Conservation (phyloP, 2,113 vertebrate species). For the Prolemur simus region DNA sequence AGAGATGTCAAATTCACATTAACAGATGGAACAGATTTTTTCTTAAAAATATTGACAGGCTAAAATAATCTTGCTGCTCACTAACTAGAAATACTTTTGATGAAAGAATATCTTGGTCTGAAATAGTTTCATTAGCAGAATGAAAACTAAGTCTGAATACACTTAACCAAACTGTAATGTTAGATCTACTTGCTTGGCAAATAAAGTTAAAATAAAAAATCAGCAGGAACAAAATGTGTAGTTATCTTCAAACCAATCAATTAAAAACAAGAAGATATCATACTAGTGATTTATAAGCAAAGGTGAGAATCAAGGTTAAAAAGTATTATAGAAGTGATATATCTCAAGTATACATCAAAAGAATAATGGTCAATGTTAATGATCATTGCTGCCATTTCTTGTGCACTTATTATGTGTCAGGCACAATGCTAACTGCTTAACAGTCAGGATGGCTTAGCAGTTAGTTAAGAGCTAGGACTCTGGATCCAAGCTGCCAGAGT, state of each 20-base stretch:
- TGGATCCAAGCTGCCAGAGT: too few species aligned
- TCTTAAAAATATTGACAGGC: conserved; percentile 15
- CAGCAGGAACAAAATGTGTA: background rate
- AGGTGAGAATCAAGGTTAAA: background rate
- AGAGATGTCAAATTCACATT: background rate
- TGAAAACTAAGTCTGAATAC: background rate
- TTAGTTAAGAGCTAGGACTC: background rate
- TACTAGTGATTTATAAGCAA: background rate
- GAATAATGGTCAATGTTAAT: background rate
- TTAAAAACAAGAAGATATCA: background rate
- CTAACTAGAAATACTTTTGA: background rate
- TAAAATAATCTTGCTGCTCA: background rate
- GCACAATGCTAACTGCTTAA: background rate
- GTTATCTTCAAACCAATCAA: background rate
- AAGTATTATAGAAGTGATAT: background rate
- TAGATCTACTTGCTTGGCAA: background rate
- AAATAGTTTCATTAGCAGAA: background rate
- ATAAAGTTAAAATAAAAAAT: conserved; percentile 16
- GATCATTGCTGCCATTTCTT: background rate
- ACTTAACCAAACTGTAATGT: background rate
- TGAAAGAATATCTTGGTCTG: background rate
- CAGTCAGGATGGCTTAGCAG: background rate
- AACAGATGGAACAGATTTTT: background rate
- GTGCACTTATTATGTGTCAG: background rate
- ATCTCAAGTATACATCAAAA: background rate